Conservation (phyloP, 2,797 vertebrate species). For the Garrulus glandarius region DNA sequence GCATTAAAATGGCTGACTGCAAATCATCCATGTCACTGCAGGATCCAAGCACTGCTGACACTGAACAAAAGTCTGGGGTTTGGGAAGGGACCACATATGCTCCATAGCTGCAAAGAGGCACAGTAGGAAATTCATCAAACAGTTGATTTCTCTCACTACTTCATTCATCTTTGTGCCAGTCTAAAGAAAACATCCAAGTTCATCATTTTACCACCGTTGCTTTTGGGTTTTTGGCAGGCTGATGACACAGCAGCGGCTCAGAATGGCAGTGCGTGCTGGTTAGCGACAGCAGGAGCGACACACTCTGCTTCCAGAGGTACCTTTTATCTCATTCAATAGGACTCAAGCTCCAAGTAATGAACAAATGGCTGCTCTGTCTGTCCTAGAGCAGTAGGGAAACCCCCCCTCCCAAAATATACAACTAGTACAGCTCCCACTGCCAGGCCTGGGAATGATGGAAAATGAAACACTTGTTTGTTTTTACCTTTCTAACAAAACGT, state of each 20-base stretch:
- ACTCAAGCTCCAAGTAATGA: background rate
- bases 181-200: background rate
- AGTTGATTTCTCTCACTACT: background rate
- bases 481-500: background rate
- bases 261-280: background rate
- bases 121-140: background rate
- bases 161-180: background rate
- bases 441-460: background rate
- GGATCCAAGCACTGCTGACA: background rate
- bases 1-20: background rate
- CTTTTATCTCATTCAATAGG: background rate
- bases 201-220: background rate
- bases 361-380: background rate
- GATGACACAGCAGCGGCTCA: background rate
- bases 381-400: background rate
- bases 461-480: background rate
- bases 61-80: background rate
- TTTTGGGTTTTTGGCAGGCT: background rate
- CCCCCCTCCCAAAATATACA: accelerated
- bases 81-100: background rate
- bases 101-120: background rate
- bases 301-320: background rate
- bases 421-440: background rate
- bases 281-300: background rate
- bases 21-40: background rate